A percentile compares a stretch with the other conserved stretches of the same genome.
Evolutionary conservation across 2,113 vertebrate species (phyloP).

Genomic region (Callionymus lyra): DNA sequence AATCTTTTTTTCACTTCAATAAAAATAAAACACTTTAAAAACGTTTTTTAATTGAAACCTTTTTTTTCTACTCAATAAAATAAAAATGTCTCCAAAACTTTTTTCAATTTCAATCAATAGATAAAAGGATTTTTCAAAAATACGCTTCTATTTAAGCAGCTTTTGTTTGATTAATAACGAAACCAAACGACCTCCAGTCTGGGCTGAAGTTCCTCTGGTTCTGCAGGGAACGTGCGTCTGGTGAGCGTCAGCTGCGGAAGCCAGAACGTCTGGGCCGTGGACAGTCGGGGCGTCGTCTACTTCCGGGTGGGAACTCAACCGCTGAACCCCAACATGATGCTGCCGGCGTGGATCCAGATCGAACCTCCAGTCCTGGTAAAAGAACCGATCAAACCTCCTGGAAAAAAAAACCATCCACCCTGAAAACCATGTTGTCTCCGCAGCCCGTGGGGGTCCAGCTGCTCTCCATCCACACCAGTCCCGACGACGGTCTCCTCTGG

Average conservation of each 20-base stretch:
- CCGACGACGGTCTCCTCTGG: slow-evolving; percentile 89
- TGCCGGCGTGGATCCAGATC: slow-evolving; percentile 94
- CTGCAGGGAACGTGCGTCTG: slow-evolving; percentile 75
- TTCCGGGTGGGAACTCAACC: slow-evolving; percentile 96
- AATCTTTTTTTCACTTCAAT: no score
- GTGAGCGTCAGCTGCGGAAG: slow-evolving; percentile 83
- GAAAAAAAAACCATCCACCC: slow-evolving; percentile 67
- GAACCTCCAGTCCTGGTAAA: slow-evolving; percentile 84
- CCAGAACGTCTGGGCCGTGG: slow-evolving; percentile 93
- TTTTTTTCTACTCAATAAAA: no score
- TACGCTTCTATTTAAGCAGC: no score
- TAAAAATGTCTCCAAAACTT: no score
- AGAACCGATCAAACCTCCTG: slow-evolving; percentile 78
- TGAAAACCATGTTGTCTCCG: slow-evolving; percentile 26
- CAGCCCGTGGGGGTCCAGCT: slow-evolving; percentile 84
- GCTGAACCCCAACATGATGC: slow-evolving; percentile 93
- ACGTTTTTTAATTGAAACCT: no score
- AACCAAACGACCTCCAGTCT: no score
- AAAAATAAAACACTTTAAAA: no score
- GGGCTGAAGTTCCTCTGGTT: no score
- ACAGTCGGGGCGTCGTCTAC: slow-evolving; percentile 80
- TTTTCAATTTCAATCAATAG: no score
- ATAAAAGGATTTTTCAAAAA: no score
- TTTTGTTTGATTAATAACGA: no score
- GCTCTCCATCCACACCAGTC: slow-evolving; percentile 78